Evolutionary conservation across 2,113 vertebrate species (phyloP).

Genomic region (Muntiacus reevesi): DNA sequence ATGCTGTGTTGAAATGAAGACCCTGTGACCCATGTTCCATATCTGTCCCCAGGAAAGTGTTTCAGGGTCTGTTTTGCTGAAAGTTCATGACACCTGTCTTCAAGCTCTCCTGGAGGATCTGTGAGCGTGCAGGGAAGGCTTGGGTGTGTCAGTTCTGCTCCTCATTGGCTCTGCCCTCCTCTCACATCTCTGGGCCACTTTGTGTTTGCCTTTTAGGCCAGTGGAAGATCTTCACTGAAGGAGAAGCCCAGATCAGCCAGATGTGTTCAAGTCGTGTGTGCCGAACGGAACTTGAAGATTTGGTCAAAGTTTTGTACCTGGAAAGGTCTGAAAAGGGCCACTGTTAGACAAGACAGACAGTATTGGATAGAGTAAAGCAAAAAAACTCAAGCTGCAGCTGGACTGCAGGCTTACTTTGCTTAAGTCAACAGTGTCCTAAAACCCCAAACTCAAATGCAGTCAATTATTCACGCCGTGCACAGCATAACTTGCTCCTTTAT

Average conservation of each 20-base stretch:
- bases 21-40: background rate
- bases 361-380: constrained; percentile 71
- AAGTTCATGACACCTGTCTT: background rate
- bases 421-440: constrained; percentile 81
- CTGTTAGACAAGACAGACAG: constrained; percentile 80
- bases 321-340: constrained; percentile 85
- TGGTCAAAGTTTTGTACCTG: constrained; percentile 87
- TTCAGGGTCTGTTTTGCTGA: background rate
- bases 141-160: background rate
- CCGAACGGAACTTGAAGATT: constrained; percentile 87
- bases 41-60: background rate
- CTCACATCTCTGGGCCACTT: constrained; percentile 50
- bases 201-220: constrained; percentile 81
- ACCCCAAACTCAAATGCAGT: constrained; percentile 79
- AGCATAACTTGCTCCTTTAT: constrained; percentile 82
- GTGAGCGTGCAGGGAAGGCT: background rate
- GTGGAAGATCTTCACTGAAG: constrained; percentile 89
- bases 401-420: constrained; percentile 84
- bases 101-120: background rate
- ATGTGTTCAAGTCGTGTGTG: constrained; percentile 85
- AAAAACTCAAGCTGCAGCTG: constrained; percentile 83
- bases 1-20: constrained; percentile 22
- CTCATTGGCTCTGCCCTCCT: constrained; percentile 38
- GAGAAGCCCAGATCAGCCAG: constrained; percentile 87
- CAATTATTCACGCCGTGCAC: constrained; percentile 81